A percentile compares a stretch with the other conserved stretches of the same genome.
Conservation (phyloP, 2,797 vertebrate species). For the Phataginus tetradactyla region DNA sequence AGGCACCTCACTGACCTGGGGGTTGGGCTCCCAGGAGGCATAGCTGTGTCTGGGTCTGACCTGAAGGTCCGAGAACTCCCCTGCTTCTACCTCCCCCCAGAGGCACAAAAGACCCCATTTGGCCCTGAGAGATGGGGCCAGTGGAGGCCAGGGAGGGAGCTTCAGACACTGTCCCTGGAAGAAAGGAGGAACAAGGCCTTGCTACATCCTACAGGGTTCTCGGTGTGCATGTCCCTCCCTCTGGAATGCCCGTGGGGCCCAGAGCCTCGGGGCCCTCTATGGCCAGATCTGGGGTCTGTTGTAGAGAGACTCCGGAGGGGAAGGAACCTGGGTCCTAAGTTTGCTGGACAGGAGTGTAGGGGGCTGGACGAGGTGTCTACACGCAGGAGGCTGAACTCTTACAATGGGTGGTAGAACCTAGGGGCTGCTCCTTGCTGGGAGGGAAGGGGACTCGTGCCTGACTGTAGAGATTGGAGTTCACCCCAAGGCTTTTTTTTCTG, state of each 20-base stretch:
- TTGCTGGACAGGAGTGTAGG: background rate
- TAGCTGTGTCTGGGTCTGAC: background rate
- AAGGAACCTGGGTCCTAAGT: background rate
- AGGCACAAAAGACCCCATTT: background rate
- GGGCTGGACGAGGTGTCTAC: background rate
- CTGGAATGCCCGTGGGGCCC: fast-evolving
- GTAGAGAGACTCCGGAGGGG: background rate
- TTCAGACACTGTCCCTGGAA: too few species aligned
- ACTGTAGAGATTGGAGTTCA: background rate
- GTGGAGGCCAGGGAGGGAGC: background rate
- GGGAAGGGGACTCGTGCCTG: background rate
- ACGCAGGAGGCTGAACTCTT: background rate
- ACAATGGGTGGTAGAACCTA: fast-evolving
- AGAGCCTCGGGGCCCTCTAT: background rate
- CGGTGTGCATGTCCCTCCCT: background rate
- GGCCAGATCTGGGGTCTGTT: background rate
- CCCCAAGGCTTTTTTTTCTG: background rate
- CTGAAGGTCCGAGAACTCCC: background rate
- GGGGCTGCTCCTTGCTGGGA: background rate
- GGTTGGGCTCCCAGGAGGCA: background rate
- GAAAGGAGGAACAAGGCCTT: background rate
- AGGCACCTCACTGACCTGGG: background rate
- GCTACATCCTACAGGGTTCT: background rate
- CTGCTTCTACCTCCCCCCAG: background rate
- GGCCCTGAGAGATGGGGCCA: background rate